These are phyloP conservation scores for Metalampra italica DNA, from an alignment of 2,888 invertebrate species.

Conservation along the genomic window DNA sequence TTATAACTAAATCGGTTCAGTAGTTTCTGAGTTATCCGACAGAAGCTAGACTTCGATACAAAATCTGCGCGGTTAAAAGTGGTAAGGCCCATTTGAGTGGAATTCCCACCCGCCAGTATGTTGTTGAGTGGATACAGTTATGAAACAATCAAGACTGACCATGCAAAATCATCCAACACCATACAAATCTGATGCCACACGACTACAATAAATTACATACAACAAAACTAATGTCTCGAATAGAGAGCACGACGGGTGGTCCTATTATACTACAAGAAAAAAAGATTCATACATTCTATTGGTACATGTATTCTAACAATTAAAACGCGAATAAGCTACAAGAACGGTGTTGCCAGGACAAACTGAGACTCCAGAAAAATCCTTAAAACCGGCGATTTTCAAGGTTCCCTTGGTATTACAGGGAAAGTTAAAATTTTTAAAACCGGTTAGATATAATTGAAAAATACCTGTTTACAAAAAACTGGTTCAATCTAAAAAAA, in stretches of 20 bases:
- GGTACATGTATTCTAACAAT: conserved; percentile 27
- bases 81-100: too few species aligned
- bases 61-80: too few species aligned
- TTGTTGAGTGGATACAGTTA: not conserved
- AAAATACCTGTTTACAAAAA: too few species aligned
- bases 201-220: not conserved
- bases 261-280: conserved; percentile 5
- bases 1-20: too few species aligned
- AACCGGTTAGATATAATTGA: too few species aligned
- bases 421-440: too few species aligned
- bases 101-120: too few species aligned
- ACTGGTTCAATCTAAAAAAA: too few species aligned
- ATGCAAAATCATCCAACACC: not conserved
- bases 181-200: not conserved
- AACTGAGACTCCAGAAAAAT: conserved; percentile 13
- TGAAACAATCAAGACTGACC: not conserved
- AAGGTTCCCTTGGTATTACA: too few species aligned
- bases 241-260: conserved; percentile 17
- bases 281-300: conserved; percentile 11
- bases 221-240: conserved; percentile 24
- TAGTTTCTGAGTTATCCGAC: too few species aligned
- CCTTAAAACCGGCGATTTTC: too few species aligned
- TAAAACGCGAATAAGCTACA: conserved; percentile 27
- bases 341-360: not conserved
- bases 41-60: too few species aligned